phyloP scores from a whole-genome alignment of 2,797 vertebrate genomes.

The Brachyrhaphis roseni region DNA sequence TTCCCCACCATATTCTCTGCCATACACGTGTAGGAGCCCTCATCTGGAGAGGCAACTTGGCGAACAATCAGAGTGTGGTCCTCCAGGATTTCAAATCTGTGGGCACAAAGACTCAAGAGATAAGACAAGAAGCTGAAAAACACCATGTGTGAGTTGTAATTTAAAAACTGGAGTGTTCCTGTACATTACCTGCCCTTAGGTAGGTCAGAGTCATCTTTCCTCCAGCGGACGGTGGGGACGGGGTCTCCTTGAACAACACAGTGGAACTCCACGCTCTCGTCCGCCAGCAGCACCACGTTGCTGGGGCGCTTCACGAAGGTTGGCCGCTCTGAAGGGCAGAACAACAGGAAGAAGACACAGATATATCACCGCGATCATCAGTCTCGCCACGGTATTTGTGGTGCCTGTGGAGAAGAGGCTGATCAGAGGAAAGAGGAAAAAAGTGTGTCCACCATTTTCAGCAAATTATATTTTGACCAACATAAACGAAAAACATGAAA shows the following conservation, averaged over 20 bases:
- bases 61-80: constrained; percentile 95
- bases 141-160: constrained; percentile 21
- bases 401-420: neutral
- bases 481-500: neutral
- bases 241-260: constrained; percentile 93
- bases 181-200: constrained; percentile 88
- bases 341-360: constrained; percentile 8
- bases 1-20: constrained; percentile 99
- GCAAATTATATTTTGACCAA: neutral
- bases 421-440: neutral
- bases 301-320: constrained; percentile 92
- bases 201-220: constrained; percentile 92
- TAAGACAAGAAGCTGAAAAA: constrained; percentile 38
- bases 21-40: constrained; percentile 95
- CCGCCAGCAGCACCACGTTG: constrained; percentile 88
- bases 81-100: constrained; percentile 93
- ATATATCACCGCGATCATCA: constrained; percentile 18
- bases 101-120: constrained; percentile 42
- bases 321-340: constrained; percentile 85
- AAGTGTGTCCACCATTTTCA: neutral
- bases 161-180: constrained; percentile 36
- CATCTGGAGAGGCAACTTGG: constrained; percentile 89
- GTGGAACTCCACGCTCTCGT: constrained; percentile 90
- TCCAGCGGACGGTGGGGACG: constrained; percentile 92
- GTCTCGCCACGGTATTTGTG: neutral